Percentiles rank a stretch among this genome's conserved stretches.
These are phyloP conservation scores for Malurus elegans DNA, from an alignment of 2,113 vertebrate genomes.

Conservation along the genomic window DNA sequence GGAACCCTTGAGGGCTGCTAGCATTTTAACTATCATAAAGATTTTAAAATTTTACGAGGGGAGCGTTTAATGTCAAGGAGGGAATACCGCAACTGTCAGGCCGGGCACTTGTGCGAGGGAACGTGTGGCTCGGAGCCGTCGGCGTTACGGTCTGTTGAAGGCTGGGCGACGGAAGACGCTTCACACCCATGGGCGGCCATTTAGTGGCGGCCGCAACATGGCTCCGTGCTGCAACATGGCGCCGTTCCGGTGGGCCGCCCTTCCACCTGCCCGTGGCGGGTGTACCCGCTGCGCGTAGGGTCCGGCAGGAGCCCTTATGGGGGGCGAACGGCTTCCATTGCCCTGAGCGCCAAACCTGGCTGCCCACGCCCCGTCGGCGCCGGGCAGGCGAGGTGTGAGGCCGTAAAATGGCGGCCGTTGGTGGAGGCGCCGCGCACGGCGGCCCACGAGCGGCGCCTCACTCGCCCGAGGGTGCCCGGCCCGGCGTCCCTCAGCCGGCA, in stretches of 20 bases:
- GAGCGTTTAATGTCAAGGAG: rapidly evolving
- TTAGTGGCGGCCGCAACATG: background rate
- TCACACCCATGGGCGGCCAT: background rate
- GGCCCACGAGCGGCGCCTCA: background rate
- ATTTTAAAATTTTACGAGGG: background rate
- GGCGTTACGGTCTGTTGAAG: rapidly evolving
- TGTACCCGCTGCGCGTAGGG: rapidly evolving
- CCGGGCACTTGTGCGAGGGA: rapidly evolving
- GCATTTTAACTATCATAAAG: rapidly evolving
- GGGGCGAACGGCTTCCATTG: rapidly evolving
- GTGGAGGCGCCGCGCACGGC: background rate
- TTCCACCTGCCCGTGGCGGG: rapidly evolving
- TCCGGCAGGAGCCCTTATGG: rapidly evolving
- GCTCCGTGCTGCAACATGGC: rapidly evolving
- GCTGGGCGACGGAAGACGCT: rapidly evolving
- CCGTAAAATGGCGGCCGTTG: background rate
- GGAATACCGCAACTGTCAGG: rapidly evolving
- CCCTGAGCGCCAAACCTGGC: rapidly evolving
- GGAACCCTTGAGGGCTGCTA: background rate
- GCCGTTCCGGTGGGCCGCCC: rapidly evolving
- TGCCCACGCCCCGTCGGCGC: background rate
- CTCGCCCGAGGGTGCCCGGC: too few species aligned
- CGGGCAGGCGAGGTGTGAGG: background rate
- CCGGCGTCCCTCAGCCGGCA: too few species aligned
- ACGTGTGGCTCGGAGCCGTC: rapidly evolving